phyloP scores from a whole-genome alignment of 2,113 vertebrate genomes.

The Pyrgilauda ruficollis region DNA sequence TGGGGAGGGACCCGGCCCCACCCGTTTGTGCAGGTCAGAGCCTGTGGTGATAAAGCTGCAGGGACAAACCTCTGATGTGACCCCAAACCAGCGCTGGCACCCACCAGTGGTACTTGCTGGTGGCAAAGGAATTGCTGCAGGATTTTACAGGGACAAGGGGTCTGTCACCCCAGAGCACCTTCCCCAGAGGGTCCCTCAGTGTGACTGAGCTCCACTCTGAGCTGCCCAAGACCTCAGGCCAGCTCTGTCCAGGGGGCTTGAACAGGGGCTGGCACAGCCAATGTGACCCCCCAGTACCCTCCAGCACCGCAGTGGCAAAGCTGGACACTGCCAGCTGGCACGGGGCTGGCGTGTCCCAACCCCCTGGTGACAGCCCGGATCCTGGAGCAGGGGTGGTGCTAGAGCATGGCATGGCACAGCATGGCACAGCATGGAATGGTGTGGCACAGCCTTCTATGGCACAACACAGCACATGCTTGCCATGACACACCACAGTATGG shows the following conservation, averaged over 20 bases:
- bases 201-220: rapidly evolving
- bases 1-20: rapidly evolving
- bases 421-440: neutral
- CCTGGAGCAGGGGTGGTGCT: neutral
- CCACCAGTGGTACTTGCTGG: rapidly evolving
- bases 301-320: rapidly evolving
- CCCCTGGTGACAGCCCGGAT: neutral
- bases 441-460: neutral
- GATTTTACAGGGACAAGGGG: neutral
- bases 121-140: neutral
- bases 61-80: neutral
- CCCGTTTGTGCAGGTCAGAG: rapidly evolving
- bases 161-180: neutral
- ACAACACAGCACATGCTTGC: neutral
- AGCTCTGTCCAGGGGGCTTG: neutral
- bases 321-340: neutral
- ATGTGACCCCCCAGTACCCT: rapidly evolving
- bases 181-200: too few species aligned
- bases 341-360: rapidly evolving
- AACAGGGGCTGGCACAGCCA: neutral
- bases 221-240: neutral
- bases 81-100: rapidly evolving
- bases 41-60: neutral
- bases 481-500: neutral
- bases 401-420: rapidly evolving